A percentile compares a stretch with the other conserved stretches of the same genome.
phyloP scores from a whole-genome alignment of 2,113 vertebrate species.

The Microtus ochrogaster region DNA sequence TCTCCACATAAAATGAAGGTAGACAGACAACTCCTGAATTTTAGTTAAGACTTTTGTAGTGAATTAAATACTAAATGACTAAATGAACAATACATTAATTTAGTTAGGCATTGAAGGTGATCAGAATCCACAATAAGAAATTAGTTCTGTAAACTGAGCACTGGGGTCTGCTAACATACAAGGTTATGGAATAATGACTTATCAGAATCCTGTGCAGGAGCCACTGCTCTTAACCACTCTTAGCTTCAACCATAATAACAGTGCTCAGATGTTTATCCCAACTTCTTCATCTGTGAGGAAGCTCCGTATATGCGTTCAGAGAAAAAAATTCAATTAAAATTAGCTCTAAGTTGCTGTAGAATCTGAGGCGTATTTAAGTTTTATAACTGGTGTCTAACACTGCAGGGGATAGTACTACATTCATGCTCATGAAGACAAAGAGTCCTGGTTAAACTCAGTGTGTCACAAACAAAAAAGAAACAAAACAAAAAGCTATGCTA shows the following conservation, averaged over 20 bases:
- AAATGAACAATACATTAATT: not conserved
- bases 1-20: not conserved
- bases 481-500: not conserved
- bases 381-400: not conserved
- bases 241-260: not conserved
- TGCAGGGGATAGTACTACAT: not conserved
- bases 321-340: not conserved
- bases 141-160: not conserved
- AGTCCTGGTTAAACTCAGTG: not conserved
- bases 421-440: not conserved
- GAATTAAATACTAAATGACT: not conserved
- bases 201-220: not conserved
- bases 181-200: not conserved
- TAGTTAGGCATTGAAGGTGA: not conserved
- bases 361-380: not conserved
- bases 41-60: not conserved
- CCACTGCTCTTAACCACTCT: too few relatives aligned
- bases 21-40: not conserved
- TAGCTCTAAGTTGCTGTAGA: not conserved
- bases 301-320: not conserved
- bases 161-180: not conserved
- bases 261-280: too few relatives aligned
- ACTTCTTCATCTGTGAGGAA: not conserved
- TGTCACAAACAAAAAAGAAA: not conserved
- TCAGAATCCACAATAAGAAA: not conserved